These are phyloP conservation scores for Tortricodes alternella DNA, from an alignment of 2,888 invertebrate species.

Conservation along the genomic window DNA sequence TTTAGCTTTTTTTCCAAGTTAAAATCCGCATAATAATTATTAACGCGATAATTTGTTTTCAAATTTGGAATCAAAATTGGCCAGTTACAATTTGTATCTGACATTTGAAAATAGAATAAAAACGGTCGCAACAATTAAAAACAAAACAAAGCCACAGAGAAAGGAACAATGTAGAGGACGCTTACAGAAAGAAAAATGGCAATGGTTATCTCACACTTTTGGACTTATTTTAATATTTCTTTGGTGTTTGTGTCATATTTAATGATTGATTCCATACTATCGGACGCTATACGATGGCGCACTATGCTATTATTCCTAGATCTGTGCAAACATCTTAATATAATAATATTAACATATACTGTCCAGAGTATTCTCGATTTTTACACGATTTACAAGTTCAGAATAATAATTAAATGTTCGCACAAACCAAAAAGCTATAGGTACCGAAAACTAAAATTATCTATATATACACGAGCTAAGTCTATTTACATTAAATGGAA, in stretches of 20 bases:
- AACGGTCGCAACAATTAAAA: conserved; percentile 39
- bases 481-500: conserved; percentile 79
- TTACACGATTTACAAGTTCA: conserved; percentile 27
- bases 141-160: conserved; percentile 34
- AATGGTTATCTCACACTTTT: conserved; percentile 61
- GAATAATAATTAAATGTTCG: conserved; percentile 37
- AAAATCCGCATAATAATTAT: too few relatives aligned
- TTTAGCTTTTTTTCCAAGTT: conserved; percentile 25
- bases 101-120: not conserved
- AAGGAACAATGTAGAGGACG: conserved; percentile 55
- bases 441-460: conserved; percentile 49
- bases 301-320: conserved; percentile 49
- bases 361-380: conserved; percentile 23
- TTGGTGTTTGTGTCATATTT: conserved; percentile 77
- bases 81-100: not conserved
- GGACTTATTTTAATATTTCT: conserved; percentile 74
- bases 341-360: conserved; percentile 37
- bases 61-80: not conserved
- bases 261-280: conserved; percentile 56
- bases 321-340: conserved; percentile 46
- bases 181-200: conserved; percentile 76
- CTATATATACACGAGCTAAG: conserved; percentile 70
- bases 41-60: conserved; percentile 17
- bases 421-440: conserved; percentile 48
- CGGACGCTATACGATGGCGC: conserved; percentile 75